Conservation (phyloP, 2,888 invertebrate genomes). For the Caenorhabditis zanzibari region DNA sequence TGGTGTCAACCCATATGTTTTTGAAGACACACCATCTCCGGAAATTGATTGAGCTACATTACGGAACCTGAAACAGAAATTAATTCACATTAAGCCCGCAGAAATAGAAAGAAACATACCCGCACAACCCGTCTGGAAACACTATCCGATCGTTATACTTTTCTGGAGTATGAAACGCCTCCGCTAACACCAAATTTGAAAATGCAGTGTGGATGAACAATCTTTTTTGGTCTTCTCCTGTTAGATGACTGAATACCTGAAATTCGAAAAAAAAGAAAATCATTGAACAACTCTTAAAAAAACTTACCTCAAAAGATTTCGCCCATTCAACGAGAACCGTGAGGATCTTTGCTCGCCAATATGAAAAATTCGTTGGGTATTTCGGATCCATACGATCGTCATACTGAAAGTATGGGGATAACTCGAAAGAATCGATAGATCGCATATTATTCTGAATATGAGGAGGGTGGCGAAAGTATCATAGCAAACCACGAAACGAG, state of each 20-base stretch:
- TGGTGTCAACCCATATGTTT: slow-evolving; percentile 79
- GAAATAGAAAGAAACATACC: slow-evolving; percentile 61
- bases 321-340: slow-evolving; percentile 82
- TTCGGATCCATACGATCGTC: slow-evolving; percentile 68
- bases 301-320: slow-evolving; percentile 80
- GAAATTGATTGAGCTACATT: slow-evolving; percentile 74
- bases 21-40: slow-evolving; percentile 56
- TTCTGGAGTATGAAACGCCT: slow-evolving; percentile 82
- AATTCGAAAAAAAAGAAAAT: slow-evolving; percentile 1
- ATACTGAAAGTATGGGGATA: slow-evolving; percentile 61
- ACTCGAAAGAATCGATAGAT: not conserved
- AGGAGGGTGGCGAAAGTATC: too few species aligned
- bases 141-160: slow-evolving; percentile 81
- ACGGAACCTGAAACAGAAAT: slow-evolving; percentile 74
- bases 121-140: slow-evolving; percentile 82
- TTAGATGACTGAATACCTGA: slow-evolving; percentile 73
- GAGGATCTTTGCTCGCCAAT: slow-evolving; percentile 82
- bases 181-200: slow-evolving; percentile 82
- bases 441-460: too few species aligned
- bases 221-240: slow-evolving; percentile 74
- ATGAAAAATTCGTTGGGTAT: slow-evolving; percentile 78
- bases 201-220: slow-evolving; percentile 80
- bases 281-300: not conserved
- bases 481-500: too few species aligned
- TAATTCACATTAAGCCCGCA: not conserved